Conservation (phyloP, 2,113 vertebrate genomes). For the Tupaia tana region DNA sequence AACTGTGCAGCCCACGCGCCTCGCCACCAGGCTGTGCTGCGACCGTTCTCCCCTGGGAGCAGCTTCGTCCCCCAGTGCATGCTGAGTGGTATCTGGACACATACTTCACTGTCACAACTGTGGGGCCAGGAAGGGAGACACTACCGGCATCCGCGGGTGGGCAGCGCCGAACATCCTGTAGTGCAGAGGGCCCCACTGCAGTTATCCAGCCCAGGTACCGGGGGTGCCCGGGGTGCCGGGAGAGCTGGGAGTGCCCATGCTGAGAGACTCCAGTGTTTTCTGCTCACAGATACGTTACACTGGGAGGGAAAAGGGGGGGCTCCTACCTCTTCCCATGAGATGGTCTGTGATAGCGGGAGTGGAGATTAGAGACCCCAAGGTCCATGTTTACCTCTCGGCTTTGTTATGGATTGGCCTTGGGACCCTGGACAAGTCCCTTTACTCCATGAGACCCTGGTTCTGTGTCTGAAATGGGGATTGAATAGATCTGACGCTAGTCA, state of each 20-base stretch:
- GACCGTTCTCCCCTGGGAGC: not conserved
- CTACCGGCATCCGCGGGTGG: not conserved
- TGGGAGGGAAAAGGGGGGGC: not conserved
- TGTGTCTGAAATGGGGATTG: not conserved
- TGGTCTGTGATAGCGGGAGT: too few relatives aligned
- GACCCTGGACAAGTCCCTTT: not conserved
- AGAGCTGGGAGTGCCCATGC: not conserved
- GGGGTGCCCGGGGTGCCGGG: too few relatives aligned
- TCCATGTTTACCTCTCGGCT: not conserved
- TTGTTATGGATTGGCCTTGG: not conserved
- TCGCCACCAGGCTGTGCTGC: too few relatives aligned
- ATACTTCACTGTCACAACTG: not conserved
- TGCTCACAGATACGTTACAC: not conserved
- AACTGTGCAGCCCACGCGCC: accelerated
- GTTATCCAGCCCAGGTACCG: not conserved
- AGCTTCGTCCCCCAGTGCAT: not conserved
- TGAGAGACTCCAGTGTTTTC: not conserved
- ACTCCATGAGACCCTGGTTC: not conserved
- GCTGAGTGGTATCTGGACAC: not conserved
- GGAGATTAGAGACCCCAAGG: not conserved
- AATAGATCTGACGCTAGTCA: not conserved
- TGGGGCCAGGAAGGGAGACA: not conserved
- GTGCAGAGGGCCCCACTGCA: not conserved
- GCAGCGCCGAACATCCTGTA: not conserved
- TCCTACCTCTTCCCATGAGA: not conserved